These are phyloP conservation scores for Dendrolimus kikuchii DNA, from an alignment of 1,140 invertebrate species.

Conservation along the genomic window DNA sequence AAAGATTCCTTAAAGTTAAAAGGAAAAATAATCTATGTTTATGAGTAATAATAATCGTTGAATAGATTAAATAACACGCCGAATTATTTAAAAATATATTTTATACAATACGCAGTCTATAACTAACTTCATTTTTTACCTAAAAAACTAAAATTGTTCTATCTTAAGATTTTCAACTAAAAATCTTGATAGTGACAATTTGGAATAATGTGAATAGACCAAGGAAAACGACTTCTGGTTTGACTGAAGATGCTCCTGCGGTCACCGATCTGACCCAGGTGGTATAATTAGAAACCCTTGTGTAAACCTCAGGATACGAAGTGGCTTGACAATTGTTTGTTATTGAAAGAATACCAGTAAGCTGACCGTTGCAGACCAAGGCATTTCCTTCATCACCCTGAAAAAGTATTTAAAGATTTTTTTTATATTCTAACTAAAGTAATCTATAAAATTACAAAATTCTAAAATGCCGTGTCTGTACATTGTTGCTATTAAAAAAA, in stretches of 20 bases:
- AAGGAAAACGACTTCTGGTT: slow-evolving; percentile 14
- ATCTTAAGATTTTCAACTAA: slow-evolving; percentile 9
- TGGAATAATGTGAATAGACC: slow-evolving; percentile 14
- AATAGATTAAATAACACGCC: too few relatives aligned
- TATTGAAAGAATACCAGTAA: slow-evolving; percentile 30
- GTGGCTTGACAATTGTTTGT: slow-evolving; percentile 16
- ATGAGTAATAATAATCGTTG: too few relatives aligned
- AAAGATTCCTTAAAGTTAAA: too few relatives aligned
- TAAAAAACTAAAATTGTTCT: too few relatives aligned
- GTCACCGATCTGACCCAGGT: slow-evolving; percentile 27
- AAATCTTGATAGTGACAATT: slow-evolving; percentile 11
- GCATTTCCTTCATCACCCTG: slow-evolving; percentile 35
- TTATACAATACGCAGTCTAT: too few relatives aligned
- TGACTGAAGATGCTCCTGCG: slow-evolving; percentile 14
- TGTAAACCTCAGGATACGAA: slow-evolving; percentile 35
- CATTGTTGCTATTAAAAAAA: too few relatives aligned
- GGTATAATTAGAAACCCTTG: slow-evolving; percentile 36
- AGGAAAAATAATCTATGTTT: too few relatives aligned
- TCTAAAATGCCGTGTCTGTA: too few relatives aligned
- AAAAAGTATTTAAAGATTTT: slow-evolving; percentile 12
- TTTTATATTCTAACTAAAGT: not conserved
- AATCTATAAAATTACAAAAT: too few relatives aligned
- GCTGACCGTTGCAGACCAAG: slow-evolving; percentile 25
- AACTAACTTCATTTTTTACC: too few relatives aligned
- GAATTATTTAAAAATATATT: too few relatives aligned